A percentile compares a stretch with the other conserved stretches of the same genome.
Evolutionary conservation across 2,113 vertebrate species (phyloP).

Genomic region (Tenrec ecaudatus): DNA sequence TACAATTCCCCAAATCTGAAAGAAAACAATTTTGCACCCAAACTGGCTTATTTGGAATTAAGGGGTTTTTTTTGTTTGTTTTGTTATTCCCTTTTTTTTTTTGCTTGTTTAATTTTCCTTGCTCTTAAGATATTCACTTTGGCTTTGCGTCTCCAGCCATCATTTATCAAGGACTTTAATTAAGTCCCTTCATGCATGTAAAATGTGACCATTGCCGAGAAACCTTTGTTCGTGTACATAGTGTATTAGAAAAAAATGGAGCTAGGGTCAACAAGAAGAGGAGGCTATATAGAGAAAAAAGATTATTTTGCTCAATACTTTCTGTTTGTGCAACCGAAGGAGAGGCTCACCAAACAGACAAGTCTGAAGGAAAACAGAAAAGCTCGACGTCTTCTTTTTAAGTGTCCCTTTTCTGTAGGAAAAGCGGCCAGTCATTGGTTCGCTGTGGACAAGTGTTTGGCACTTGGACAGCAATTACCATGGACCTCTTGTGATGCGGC

Average conservation of each 20-base stretch:
- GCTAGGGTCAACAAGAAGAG: not conserved
- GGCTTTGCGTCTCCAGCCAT: not conserved
- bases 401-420: not conserved
- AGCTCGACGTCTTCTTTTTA: not conserved
- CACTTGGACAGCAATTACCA: fast-evolving
- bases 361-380: not conserved
- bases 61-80: not conserved
- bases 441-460: not conserved
- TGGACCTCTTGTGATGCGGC: fast-evolving
- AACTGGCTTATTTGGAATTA: not conserved
- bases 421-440: not conserved
- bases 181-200: not conserved
- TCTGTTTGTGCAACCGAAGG: fast-evolving
- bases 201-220: not conserved
- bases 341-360: too few relatives aligned
- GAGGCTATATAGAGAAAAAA: fast-evolving
- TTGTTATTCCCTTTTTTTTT: not conserved
- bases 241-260: fast-evolving
- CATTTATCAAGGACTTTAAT: not conserved
- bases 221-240: fast-evolving
- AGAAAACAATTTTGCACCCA: not conserved
- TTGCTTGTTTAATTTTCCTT: not conserved
- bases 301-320: fast-evolving
- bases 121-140: too few relatives aligned
- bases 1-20: too few relatives aligned